Conservation (phyloP, 1,140 invertebrate species). For the Leptoteleia sp. region DNA sequence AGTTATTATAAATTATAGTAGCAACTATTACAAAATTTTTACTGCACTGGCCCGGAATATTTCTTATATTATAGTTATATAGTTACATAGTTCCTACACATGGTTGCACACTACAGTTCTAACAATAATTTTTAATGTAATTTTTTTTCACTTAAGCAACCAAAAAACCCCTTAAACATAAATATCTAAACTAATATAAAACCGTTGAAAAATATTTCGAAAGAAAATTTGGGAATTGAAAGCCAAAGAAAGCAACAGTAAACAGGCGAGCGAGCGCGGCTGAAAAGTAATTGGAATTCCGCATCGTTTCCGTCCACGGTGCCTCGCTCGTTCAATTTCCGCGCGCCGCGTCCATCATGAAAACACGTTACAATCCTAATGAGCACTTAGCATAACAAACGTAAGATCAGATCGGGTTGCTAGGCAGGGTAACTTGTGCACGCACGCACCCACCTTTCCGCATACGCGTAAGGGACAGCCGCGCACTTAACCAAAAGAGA, state of each 20-base stretch:
- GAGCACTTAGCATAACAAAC: constrained; percentile 81
- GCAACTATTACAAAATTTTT: no score
- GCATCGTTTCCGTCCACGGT: constrained; percentile 54
- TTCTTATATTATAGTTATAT: no score
- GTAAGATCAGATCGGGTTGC: constrained; percentile 77
- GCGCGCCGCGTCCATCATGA: constrained; percentile 68
- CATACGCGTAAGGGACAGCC: constrained; percentile 50
- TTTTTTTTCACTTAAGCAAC: no score
- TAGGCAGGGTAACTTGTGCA: constrained; percentile 67
- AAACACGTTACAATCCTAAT: constrained; percentile 80
- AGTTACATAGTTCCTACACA: no score
- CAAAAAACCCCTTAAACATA: no score
- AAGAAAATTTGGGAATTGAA: no score
- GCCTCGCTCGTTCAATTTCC: constrained; percentile 72
- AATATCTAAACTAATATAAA: no score
- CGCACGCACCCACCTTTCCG: constrained; percentile 53
- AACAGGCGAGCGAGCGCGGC: constrained; percentile 43
- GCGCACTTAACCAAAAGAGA: constrained; percentile 36
- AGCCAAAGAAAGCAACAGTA: constrained; percentile 11
- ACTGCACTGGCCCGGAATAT: no score
- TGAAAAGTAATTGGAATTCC: constrained; percentile 61
- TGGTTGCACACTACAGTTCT: no score
- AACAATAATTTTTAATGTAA: no score
- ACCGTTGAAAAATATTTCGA: no score
- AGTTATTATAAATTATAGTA: no score